phyloP scores from a whole-genome alignment of 2,888 invertebrate genomes.

The Lordiphosa andalusiaca region DNA sequence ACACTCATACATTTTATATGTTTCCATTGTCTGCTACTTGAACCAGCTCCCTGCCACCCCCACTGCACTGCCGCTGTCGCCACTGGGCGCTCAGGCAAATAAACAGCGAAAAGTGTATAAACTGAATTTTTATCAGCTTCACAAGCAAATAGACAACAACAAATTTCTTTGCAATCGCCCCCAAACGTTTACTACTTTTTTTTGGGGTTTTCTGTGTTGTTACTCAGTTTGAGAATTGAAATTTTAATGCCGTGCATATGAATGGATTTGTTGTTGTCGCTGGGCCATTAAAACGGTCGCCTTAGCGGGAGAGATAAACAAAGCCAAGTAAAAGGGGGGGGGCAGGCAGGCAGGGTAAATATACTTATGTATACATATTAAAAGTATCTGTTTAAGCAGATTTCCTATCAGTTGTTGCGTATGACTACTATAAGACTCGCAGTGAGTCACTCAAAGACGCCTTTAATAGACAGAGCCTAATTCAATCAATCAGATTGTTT shows the following conservation, averaged over 20 bases:
- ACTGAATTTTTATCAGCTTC: conserved; percentile 68
- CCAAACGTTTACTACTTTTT: conserved; percentile 17
- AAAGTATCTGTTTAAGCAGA: not conserved
- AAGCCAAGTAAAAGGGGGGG: conserved; percentile 26
- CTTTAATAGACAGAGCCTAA: not conserved
- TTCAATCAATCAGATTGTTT: conserved; percentile 1
- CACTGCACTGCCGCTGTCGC: conserved; percentile 3
- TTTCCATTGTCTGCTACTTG: conserved; percentile 33
- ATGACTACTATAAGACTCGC: no score
- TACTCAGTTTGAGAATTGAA: conserved; percentile 49
- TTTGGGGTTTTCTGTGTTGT: conserved; percentile 19
- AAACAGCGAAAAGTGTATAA: conserved; percentile 57
- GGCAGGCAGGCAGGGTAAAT: conserved; percentile 37
- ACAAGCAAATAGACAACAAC: conserved; percentile 65
- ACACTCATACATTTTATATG: conserved; percentile 10
- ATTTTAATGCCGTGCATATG: conserved; percentile 55
- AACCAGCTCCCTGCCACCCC: conserved; percentile 31
- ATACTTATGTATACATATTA: conserved; percentile 14
- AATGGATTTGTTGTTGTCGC: conserved; percentile 48
- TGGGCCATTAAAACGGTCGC: conserved; percentile 46
- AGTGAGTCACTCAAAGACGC: no score
- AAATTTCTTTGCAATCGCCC: conserved; percentile 53
- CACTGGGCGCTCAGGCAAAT: conserved; percentile 38
- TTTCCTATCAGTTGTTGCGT: no score
- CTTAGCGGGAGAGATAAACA: conserved; percentile 43